These are phyloP conservation scores for Gobius niger DNA, from an alignment of 2,113 vertebrate species.

Conservation along the genomic window DNA sequence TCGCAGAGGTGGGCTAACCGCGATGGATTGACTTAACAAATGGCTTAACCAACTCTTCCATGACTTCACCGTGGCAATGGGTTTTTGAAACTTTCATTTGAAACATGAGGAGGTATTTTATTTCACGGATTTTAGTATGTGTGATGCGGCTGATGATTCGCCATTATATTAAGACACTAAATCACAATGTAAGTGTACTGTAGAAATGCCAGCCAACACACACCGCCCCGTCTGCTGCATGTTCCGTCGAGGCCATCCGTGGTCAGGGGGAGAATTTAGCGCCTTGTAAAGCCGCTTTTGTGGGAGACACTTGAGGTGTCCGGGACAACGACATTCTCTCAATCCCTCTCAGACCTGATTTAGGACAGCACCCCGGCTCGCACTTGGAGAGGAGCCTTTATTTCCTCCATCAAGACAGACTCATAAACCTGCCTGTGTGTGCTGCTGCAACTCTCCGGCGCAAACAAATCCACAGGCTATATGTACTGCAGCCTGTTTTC, in stretches of 20 bases:
- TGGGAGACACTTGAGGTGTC: slow-evolving; percentile 54
- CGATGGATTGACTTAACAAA: slow-evolving; percentile 49
- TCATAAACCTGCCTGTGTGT: slow-evolving; percentile 60
- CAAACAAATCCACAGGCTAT: slow-evolving; percentile 32
- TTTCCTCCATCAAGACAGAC: slow-evolving; percentile 56
- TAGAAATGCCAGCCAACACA: background rate
- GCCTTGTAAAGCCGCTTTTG: slow-evolving; percentile 66
- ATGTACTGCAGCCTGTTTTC: slow-evolving; percentile 2
- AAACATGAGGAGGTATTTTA: too few relatives aligned
- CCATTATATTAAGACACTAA: too few relatives aligned
- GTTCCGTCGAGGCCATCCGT: slow-evolving; percentile 22
- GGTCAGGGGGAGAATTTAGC: slow-evolving; percentile 58
- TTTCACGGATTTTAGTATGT: too few relatives aligned
- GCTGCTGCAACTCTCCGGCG: background rate
- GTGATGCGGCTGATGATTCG: too few relatives aligned
- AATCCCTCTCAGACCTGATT: slow-evolving; percentile 53
- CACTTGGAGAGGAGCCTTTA: slow-evolving; percentile 43
- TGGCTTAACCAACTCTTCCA: slow-evolving; percentile 17
- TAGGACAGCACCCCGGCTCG: slow-evolving; percentile 45
- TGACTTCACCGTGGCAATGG: too few relatives aligned
- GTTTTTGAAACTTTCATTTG: too few relatives aligned
- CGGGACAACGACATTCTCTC: slow-evolving; percentile 14
- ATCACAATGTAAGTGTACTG: background rate
- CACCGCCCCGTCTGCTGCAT: slow-evolving; percentile 16
- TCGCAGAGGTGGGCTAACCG: slow-evolving; percentile 18